phyloP scores from a whole-genome alignment of 2,113 vertebrate genomes.

The Aptenodytes forsteri region DNA sequence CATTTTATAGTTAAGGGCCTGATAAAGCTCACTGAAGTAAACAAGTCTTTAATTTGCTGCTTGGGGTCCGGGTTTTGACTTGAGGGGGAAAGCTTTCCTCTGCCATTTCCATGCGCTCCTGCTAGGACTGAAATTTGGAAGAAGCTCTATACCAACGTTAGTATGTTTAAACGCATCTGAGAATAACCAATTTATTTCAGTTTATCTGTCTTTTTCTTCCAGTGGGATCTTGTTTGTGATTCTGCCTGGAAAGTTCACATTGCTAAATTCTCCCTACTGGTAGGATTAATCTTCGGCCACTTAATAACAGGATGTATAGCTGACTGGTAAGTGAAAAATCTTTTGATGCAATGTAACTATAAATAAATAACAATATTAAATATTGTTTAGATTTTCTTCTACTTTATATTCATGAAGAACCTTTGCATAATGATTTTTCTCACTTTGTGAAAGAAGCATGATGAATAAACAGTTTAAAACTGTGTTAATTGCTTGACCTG shows the following conservation, averaged over 20 bases:
- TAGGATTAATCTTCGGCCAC: conserved; percentile 97
- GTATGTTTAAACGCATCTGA: background rate
- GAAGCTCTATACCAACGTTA: background rate
- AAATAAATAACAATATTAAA: background rate
- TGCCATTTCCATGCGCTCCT: background rate
- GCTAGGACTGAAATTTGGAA: background rate
- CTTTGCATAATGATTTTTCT: background rate
- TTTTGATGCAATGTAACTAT: background rate
- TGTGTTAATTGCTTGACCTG: background rate
- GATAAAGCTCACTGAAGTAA: background rate
- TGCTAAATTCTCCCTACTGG: conserved; percentile 94
- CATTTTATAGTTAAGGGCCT: background rate
- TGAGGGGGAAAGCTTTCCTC: background rate
- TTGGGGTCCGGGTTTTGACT: background rate
- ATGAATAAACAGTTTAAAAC: background rate
- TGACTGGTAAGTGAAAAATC: conserved; percentile 87
- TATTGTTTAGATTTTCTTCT: background rate
- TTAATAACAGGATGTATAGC: conserved; percentile 96
- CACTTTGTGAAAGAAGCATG: background rate
- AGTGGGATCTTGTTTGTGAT: conserved; percentile 98
- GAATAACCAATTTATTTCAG: background rate
- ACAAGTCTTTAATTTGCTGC: background rate
- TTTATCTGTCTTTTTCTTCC: conserved; percentile 62
- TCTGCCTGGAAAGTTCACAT: conserved; percentile 98
- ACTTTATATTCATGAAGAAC: background rate